These are phyloP conservation scores for Cartodere bifasciata DNA, from an alignment of 2,888 invertebrate genomes.

Conservation along the genomic window DNA sequence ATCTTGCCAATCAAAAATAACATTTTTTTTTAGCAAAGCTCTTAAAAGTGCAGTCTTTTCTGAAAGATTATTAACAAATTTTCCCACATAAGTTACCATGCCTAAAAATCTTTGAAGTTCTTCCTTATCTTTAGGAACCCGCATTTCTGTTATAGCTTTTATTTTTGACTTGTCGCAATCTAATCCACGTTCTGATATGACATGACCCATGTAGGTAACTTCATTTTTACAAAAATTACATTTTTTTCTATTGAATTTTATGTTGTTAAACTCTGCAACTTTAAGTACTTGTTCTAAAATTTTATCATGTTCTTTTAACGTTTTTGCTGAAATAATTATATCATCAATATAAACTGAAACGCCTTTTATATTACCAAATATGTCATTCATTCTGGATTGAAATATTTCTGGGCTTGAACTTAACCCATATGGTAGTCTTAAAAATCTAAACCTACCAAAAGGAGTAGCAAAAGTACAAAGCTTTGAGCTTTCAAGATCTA, in stretches of 20 bases:
- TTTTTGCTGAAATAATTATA: conserved; percentile 15
- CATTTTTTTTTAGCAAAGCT: conserved; percentile 8
- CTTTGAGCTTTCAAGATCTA: conserved; percentile 7
- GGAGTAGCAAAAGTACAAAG: conserved; percentile 9
- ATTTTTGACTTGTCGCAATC: conserved; percentile 10
- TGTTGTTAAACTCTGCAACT: conserved; percentile 11
- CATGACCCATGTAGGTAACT: conserved; percentile 16
- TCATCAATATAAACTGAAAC: conserved; percentile 17
- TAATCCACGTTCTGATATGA: conserved; percentile 13
- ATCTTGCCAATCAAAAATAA: conserved; percentile 7
- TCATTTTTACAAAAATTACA: conserved; percentile 12
- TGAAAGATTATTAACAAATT: conserved; percentile 10
- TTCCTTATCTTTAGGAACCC: conserved; percentile 11
- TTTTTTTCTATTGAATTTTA: conserved; percentile 15
- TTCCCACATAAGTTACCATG: conserved; percentile 10
- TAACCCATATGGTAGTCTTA: conserved; percentile 22
- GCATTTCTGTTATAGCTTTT: conserved; percentile 11
- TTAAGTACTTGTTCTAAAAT: conserved; percentile 12
- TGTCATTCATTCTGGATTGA: conserved; percentile 15
- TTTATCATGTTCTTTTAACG: conserved; percentile 15
- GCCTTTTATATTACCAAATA: conserved; percentile 17
- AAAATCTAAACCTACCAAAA: conserved; percentile 7
- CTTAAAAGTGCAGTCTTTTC: conserved; percentile 5
- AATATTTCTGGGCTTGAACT: conserved; percentile 21
- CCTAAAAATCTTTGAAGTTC: conserved; percentile 13